Conservation (phyloP, 2,888 invertebrate genomes). For the Nemotelus nigrinus region DNA sequence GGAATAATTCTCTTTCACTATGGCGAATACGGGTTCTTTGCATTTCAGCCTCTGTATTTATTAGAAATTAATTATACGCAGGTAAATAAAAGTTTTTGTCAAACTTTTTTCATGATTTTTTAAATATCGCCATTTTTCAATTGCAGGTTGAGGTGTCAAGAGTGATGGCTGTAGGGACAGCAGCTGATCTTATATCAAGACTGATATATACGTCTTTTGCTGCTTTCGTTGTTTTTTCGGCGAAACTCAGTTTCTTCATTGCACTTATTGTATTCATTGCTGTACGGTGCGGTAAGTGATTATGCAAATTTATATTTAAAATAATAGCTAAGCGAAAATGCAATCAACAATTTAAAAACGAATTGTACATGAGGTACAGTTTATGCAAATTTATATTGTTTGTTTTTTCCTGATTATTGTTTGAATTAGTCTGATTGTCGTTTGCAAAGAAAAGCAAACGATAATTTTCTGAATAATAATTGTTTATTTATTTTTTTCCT, state of each 20-base stretch:
- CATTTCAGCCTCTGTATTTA: slow-evolving; percentile 71
- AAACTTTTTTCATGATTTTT: background rate
- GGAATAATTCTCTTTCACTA: slow-evolving; percentile 76
- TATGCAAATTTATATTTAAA: too few relatives aligned
- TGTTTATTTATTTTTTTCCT: too few relatives aligned
- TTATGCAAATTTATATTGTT: too few relatives aligned
- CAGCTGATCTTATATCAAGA: slow-evolving; percentile 74
- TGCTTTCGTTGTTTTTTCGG: slow-evolving; percentile 70
- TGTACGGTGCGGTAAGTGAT: slow-evolving; percentile 72
- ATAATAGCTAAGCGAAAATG: too few relatives aligned
- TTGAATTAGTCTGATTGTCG: too few relatives aligned
- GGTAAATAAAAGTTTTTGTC: slow-evolving; percentile 53
- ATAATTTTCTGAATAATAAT: too few relatives aligned
- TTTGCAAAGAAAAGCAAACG: too few relatives aligned
- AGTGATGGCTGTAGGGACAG: slow-evolving; percentile 75
- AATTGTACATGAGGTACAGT: too few relatives aligned
- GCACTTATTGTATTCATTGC: slow-evolving; percentile 73
- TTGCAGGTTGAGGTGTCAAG: slow-evolving; percentile 71
- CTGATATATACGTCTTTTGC: slow-evolving; percentile 72
- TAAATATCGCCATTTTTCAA: background rate
- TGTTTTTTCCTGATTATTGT: too few relatives aligned
- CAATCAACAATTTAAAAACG: too few relatives aligned
- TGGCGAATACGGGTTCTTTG: slow-evolving; percentile 76
- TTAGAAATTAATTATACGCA: slow-evolving; percentile 60
- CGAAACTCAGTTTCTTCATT: slow-evolving; percentile 72